Percentiles rank a stretch among this genome's conserved stretches.
These are phyloP conservation scores for Odontomyia ornata DNA, from an alignment of 2,888 invertebrate genomes.

Conservation along the genomic window DNA sequence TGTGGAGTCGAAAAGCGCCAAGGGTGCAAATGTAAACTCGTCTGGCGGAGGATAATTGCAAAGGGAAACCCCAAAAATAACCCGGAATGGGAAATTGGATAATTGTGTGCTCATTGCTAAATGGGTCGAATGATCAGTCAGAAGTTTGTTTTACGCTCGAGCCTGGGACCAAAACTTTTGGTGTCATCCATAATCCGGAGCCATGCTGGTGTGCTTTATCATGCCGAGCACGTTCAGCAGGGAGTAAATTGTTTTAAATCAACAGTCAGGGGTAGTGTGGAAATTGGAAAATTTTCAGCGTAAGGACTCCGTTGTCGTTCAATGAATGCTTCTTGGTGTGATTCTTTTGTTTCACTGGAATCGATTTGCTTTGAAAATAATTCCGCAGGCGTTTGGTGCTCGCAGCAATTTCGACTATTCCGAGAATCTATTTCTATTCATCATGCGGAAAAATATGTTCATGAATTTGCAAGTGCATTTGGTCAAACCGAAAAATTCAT, in stretches of 20 bases:
- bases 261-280: constrained; percentile 35
- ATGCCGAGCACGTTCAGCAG: constrained; percentile 47
- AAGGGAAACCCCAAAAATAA: constrained; percentile 39
- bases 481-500: no score
- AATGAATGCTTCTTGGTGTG: no score
- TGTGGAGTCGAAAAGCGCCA: constrained; percentile 17
- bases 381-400: no score
- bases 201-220: constrained; percentile 7
- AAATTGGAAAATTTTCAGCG: constrained; percentile 25
- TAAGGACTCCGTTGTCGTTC: no score
- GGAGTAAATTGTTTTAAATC: constrained; percentile 51
- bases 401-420: no score
- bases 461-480: no score
- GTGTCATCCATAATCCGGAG: constrained; percentile 46
- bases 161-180: constrained; percentile 44
- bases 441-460: no score
- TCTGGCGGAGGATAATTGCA: constrained; percentile 41
- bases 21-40: constrained; percentile 21
- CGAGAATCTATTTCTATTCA: no score
- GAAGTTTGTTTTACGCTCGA: constrained; percentile 47
- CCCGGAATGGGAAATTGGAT: constrained; percentile 47
- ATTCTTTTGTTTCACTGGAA: no score
- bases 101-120: constrained; percentile 50
- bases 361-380: no score
- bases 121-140: constrained; percentile 51